A percentile compares a stretch with the other conserved stretches of the same genome.
Evolutionary conservation across 2,888 invertebrate species (phyloP).

Genomic region (Aspidapion aeneum): DNA sequence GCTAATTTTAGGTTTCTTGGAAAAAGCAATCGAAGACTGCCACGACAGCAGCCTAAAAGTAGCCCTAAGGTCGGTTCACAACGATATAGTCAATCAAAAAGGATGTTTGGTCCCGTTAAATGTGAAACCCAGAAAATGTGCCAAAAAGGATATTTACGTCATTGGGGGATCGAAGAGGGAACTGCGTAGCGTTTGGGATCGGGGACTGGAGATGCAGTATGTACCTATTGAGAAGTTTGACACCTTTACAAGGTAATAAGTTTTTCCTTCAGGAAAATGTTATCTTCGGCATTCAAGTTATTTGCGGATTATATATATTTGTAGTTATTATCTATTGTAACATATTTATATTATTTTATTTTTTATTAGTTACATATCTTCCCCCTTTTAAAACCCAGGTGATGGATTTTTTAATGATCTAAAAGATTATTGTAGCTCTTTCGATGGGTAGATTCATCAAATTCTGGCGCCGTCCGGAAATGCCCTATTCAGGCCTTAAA

Average conservation of each 20-base stretch:
- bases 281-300: too few species aligned
- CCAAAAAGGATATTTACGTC: slow-evolving; percentile 83
- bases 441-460: too few species aligned
- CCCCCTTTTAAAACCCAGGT: too few species aligned
- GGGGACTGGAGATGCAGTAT: slow-evolving; percentile 73
- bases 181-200: slow-evolving; percentile 66
- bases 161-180: slow-evolving; percentile 87
- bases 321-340: too few species aligned
- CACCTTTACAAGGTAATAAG: slow-evolving; percentile 61
- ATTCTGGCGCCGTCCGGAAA: too few species aligned
- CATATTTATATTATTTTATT: too few species aligned
- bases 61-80: slow-evolving; percentile 74
- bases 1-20: slow-evolving; percentile 58
- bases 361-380: too few species aligned
- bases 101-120: slow-evolving; percentile 74
- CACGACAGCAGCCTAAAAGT: slow-evolving; percentile 64
- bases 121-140: slow-evolving; percentile 77
- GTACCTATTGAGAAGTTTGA: slow-evolving; percentile 83
- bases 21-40: slow-evolving; percentile 72
- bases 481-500: too few species aligned
- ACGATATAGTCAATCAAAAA: slow-evolving; percentile 71
- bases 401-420: too few species aligned
- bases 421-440: too few species aligned
- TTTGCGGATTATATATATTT: too few species aligned
- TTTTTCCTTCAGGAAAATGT: too few species aligned